These are phyloP conservation scores for Lingula anatina DNA, from an alignment of 2,888 invertebrate species.

Conservation along the genomic window DNA sequence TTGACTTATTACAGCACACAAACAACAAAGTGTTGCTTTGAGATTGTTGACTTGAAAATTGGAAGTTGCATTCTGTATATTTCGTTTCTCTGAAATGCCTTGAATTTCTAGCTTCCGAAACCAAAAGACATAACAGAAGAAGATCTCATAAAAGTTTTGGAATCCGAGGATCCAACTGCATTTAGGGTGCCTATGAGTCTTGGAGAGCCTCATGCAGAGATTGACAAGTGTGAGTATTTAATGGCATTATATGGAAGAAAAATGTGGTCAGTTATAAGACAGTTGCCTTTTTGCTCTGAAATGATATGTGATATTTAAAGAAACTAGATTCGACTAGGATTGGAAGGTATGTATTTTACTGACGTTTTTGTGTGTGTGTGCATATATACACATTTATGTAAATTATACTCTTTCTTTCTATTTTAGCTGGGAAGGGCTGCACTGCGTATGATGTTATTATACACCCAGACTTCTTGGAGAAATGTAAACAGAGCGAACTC, in stretches of 20 bases:
- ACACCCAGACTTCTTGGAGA: conserved; percentile 70
- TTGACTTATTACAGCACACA: background rate
- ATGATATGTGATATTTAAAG: too few relatives aligned
- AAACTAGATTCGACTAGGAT: too few relatives aligned
- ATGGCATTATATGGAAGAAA: too few relatives aligned
- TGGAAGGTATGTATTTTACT: too few relatives aligned
- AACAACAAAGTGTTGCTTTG: background rate
- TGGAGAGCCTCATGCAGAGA: conserved; percentile 72
- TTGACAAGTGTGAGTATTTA: conserved; percentile 77
- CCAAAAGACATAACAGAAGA: conserved; percentile 55
- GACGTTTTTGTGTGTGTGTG: background rate
- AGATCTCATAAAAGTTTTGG: conserved; percentile 64
- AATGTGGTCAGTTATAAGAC: too few relatives aligned
- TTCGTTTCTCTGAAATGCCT: background rate
- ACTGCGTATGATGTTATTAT: conserved; percentile 80
- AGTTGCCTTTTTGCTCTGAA: too few relatives aligned
- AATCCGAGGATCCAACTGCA: conserved; percentile 65
- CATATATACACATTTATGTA: background rate
- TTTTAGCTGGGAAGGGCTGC: conserved; percentile 63
- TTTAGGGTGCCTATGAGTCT: conserved; percentile 87
- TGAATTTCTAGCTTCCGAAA: too few relatives aligned
- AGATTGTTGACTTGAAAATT: background rate
- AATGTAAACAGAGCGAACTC: conserved; percentile 65
- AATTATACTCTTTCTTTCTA: conserved; percentile 5
- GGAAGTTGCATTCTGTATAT: background rate